phyloP scores from a whole-genome alignment of 2,113 vertebrate species.

The Panurus biarmicus region DNA sequence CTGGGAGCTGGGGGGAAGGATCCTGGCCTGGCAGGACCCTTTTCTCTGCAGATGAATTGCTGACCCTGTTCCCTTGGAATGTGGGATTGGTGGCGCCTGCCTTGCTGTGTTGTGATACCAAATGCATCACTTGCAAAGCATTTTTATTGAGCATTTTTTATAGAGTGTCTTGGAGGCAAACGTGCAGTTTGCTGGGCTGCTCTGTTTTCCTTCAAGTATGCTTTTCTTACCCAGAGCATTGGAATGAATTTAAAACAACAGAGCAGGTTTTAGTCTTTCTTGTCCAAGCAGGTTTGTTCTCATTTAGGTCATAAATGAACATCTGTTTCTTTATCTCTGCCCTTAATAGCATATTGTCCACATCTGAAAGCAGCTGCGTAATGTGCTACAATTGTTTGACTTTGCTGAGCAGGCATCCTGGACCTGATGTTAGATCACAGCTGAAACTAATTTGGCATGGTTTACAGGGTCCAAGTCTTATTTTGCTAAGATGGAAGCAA shows the following conservation, averaged over 20 bases:
- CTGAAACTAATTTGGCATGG: not conserved
- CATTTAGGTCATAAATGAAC: not conserved
- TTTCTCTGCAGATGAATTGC: not conserved
- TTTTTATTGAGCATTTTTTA: not conserved
- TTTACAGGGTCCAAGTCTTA: not conserved
- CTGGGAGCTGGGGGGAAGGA: not conserved
- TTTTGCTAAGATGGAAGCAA: not conserved
- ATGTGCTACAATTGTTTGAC: not conserved
- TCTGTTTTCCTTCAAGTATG: not conserved
- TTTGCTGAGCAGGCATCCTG: slow-evolving; percentile 28
- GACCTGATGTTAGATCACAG: slow-evolving; percentile 6
- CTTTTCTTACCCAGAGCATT: not conserved
- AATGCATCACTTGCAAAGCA: not conserved
- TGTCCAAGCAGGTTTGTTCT: not conserved
- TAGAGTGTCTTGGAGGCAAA: not conserved
- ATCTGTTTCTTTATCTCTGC: slow-evolving; percentile 40
- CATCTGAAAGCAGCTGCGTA: slow-evolving; percentile 17
- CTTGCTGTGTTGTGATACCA: not conserved
- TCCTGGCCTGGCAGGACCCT: not conserved
- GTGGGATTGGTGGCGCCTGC: not conserved
- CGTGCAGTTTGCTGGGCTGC: not conserved
- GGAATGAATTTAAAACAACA: not conserved
- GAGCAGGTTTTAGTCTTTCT: not conserved
- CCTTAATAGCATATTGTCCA: slow-evolving; percentile 12
- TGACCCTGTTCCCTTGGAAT: not conserved